Evolutionary conservation across 2,888 invertebrate genomes (phyloP).

Genomic region (Stenotaenia linearis): DNA sequence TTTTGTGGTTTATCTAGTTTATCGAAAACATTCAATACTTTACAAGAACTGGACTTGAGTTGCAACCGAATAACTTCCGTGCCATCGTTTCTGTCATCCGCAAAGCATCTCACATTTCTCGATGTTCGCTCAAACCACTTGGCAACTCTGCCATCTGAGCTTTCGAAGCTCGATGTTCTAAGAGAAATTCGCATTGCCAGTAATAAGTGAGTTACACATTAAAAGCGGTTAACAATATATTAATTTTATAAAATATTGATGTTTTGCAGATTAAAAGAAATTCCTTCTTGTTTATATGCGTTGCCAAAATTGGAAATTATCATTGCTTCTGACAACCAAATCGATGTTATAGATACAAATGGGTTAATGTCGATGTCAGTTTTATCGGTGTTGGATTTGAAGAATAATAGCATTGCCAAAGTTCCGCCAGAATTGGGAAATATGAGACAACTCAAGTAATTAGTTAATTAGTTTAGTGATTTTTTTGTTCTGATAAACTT

Average conservation of each 20-base stretch:
- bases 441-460: constrained; percentile 70
- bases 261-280: constrained; percentile 44
- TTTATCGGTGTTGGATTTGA: constrained; percentile 49
- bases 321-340: constrained; percentile 60
- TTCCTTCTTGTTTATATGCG: constrained; percentile 69
- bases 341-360: constrained; percentile 47
- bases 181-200: constrained; percentile 73
- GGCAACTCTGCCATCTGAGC: constrained; percentile 46
- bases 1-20: constrained; percentile 30
- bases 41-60: constrained; percentile 56
- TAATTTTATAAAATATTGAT: no score
- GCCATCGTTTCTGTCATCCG: constrained; percentile 58
- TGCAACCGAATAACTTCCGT: constrained; percentile 62
- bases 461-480: not conserved
- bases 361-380: constrained; percentile 56
- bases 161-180: constrained; percentile 56
- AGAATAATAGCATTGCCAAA: constrained; percentile 56
- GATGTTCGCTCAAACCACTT: constrained; percentile 64
- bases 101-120: constrained; percentile 60
- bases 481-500: not conserved
- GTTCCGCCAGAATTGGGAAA: constrained; percentile 82
- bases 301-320: constrained; percentile 69
- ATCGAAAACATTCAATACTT: constrained; percentile 36
- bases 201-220: constrained; percentile 73
- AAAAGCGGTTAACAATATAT: no score